Evolutionary conservation across 2,113 vertebrate genomes (phyloP), one percentile per base, ranked within the genome.

Genomic region (Paratilapia polleni): DNA sequence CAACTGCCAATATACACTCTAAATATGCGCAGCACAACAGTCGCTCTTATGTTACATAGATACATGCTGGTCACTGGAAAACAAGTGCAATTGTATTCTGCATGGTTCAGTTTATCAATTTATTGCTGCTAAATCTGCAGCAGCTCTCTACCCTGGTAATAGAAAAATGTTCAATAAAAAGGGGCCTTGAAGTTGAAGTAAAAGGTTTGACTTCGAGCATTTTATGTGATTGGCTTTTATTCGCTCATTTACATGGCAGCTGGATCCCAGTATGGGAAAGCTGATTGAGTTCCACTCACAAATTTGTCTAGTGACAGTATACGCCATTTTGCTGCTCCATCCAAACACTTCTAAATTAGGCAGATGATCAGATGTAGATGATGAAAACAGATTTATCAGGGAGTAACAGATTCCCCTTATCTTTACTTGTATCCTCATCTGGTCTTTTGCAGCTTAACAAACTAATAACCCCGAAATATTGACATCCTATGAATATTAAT

Each of bases 401-500:
- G 24, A 73, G 47, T 64, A 64, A 82, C 73, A 0, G 52, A n/a
- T 11, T 1, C 26, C 7, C 0, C 41, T 38, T 82, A 62, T 78
- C 73, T 78, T 24, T 24, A 56, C 49, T 26, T 78, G 54, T 43
- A 59, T 43, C 63, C 49, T 74, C 28, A 9, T 17, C 14, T 58
- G 56, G 13, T 63, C 49, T 78, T 31, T 6, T 41, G n/a, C 14
- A 1, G 3, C 43, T n/a, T 76, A 79, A 80, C 66, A 79, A 80
- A 83, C 59, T 59, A 79, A 66, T 57, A 70, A 20, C n/a, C 61
- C 17, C 5, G 20, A 63, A 63, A 63, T 54, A 61, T 63, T 73
- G 70, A 83, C 59, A 78, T 5, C 15, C 5, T 3, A 59, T 78
- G 24, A 84, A 78, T 84, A 81, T 59, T 85, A 75, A 81, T 20